Evolutionary conservation across 2,888 invertebrate species (phyloP).

Genomic region (Ormyrus pomaceus): DNA sequence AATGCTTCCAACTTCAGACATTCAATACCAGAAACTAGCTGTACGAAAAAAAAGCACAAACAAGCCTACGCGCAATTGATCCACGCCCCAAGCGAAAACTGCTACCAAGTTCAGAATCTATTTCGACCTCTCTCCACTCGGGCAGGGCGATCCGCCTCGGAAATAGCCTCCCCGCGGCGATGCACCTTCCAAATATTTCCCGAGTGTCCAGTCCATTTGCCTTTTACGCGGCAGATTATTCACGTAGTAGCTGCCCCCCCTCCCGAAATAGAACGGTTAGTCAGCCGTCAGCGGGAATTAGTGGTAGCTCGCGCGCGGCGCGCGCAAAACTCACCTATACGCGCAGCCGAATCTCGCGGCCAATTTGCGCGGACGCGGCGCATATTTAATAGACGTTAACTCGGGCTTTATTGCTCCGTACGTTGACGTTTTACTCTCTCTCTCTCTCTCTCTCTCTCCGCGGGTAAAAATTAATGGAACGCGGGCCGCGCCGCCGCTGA

Average conservation of each 20-base stretch:
- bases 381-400: slow-evolving; percentile 43
- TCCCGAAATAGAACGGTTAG: slow-evolving; percentile 16
- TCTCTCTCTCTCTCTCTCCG: background rate
- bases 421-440: slow-evolving; percentile 29
- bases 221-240: slow-evolving; percentile 18
- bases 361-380: slow-evolving; percentile 31
- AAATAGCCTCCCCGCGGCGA: background rate
- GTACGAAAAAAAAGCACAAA: too few relatives aligned
- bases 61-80: too few relatives aligned
- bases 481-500: background rate
- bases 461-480: slow-evolving; percentile 21
- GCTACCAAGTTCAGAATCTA: too few relatives aligned
- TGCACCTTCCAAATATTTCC: too few relatives aligned
- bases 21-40: too few relatives aligned
- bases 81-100: too few relatives aligned
- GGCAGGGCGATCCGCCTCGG: background rate
- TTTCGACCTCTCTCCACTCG: too few relatives aligned
- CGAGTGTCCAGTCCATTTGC: slow-evolving; percentile 24
- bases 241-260: background rate
- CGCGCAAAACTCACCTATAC: too few relatives aligned
- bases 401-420: slow-evolving; percentile 16
- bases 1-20: too few relatives aligned
- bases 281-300: slow-evolving; percentile 27
- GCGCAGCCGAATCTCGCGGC: background rate
- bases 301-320: too few relatives aligned